Conservation (phyloP, 2,113 vertebrate species). For the Lutjanus erythropterus region DNA sequence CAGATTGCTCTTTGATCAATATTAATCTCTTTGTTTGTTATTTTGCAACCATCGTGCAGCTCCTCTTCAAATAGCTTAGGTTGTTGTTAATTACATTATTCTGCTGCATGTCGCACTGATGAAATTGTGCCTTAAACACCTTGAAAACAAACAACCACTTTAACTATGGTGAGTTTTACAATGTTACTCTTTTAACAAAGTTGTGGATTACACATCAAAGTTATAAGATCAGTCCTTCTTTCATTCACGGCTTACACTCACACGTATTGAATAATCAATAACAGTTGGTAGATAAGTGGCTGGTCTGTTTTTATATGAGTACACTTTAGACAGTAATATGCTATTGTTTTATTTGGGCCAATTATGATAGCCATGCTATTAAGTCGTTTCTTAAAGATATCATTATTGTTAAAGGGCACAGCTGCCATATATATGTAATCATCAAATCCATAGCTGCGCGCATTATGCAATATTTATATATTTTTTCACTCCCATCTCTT, state of each 20-base stretch:
- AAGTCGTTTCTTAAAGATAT: constrained; percentile 71
- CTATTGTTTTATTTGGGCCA: constrained; percentile 74
- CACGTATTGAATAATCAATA: constrained; percentile 64
- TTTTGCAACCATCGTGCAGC: neutral
- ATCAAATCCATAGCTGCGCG: constrained; percentile 70
- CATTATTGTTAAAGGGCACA: constrained; percentile 73
- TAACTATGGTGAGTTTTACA: neutral
- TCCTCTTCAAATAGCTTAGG: neutral
- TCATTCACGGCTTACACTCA: neutral
- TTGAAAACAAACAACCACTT: neutral
- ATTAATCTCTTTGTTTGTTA: neutral
- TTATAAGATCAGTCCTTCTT: constrained; percentile 15
- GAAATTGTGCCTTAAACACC: neutral
- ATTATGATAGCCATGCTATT: constrained; percentile 62
- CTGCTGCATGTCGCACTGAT: neutral
- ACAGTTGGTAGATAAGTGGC: constrained; percentile 47
- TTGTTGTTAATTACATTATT: neutral
- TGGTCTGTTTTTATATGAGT: constrained; percentile 65
- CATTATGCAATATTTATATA: constrained; percentile 69
- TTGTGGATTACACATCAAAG: neutral
- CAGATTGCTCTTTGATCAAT: neutral
- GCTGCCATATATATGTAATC: constrained; percentile 65
- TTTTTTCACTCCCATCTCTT: constrained; percentile 64
- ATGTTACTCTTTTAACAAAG: neutral
- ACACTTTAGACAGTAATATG: constrained; percentile 56